Evolutionary conservation across 1,140 invertebrate species (phyloP), one percentile per base, ranked within the genome.

Genomic region (Drosophila funebris): DNA sequence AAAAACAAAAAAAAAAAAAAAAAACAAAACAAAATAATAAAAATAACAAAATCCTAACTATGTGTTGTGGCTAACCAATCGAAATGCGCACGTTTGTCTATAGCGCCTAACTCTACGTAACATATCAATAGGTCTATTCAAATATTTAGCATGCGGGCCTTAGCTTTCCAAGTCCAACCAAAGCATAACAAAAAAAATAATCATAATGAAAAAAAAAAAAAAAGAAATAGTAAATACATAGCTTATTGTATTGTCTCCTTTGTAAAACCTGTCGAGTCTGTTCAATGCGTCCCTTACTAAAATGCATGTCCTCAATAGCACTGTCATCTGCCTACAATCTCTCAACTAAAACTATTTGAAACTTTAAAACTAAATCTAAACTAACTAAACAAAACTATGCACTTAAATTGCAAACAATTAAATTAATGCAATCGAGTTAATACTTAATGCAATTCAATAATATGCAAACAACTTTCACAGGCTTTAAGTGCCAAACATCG

Each of bases 401-500:
- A 74, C 72, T 20, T 31, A 37, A 56, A 69, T 33, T 71, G 52
- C 50, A 57, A 56, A 63, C 39, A 9, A 2, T 16, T 8, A 36
- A 62, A 37, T 20, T 16, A 43, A 52, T n/a, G 31, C 16, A 53
- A 54, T 71, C 24, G 63, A 27, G 24, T 39, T 29, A 69, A 43
- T n/a, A 72, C 50, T 54, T 61, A 7, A 39, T 18, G 37, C 8
- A 4, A 41, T 27, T 64, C 7, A 53, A 39, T n/a, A 46, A 67
- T 16, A 16, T 41, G 37, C 37, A 71, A 58, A 41, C n/a, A 58
- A 56, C 9, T 79, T 93, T 58, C 83, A 37, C 92, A 94, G 93
- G 94, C 94, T 64, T 93, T 95, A 70, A 94, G 95, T 93, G 92
- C 92, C 84, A 93, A 94, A 92, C 92, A 93, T 92, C 91, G 93